Evolutionary conservation across 2,888 invertebrate species (phyloP), one percentile per base, ranked within the genome.

Genomic region (Ornithoptera priamus): DNA sequence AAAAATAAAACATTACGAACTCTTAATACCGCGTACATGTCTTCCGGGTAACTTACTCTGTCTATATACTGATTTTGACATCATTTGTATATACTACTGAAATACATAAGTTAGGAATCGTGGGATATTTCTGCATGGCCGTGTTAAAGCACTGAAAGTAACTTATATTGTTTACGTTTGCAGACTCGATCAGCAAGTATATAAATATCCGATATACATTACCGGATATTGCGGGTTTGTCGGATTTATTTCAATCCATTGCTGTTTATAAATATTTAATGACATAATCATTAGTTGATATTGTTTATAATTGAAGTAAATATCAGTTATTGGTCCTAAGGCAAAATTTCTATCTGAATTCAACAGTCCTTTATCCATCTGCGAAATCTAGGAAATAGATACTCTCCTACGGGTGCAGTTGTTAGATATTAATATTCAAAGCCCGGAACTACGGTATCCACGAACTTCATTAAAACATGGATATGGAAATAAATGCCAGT

Each of bases 391-490:
- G 53, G n/a, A 53, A 39, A 53, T 53, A 53, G 53, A 8, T 53
- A 7, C 39, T 39, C 39, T 39, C 10, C 39, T 4, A 53, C 53
- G 3, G 53, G 53, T 53, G 53, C 17, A 53, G 53, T n/a, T 15
- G 53, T 53, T 6, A 15, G 61, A n/a, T 36, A 42, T 42, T 39
- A n/a, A 12, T 22, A 62, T 62, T 62, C 22, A 62, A 22, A 50
- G 50, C 62, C 22, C 7, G 22, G 6, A 22, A 15, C 62, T 46
- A 46, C 62, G 46, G 24, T 62, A 24, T 50, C 62, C 50, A 24
- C 22, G n/a, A 46, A 62, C 62, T 22, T 62, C 62, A 62, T 24
- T 62, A 50, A 62, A 39, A 15, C 50, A 46, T 62, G 46, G 46
- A 50, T 62, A 62, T 62, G 46, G 46, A 46, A 62, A 62, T 46